Evolutionary conservation across 2,797 vertebrate species (phyloP).

Genomic region (Coregonus suidteri): DNA sequence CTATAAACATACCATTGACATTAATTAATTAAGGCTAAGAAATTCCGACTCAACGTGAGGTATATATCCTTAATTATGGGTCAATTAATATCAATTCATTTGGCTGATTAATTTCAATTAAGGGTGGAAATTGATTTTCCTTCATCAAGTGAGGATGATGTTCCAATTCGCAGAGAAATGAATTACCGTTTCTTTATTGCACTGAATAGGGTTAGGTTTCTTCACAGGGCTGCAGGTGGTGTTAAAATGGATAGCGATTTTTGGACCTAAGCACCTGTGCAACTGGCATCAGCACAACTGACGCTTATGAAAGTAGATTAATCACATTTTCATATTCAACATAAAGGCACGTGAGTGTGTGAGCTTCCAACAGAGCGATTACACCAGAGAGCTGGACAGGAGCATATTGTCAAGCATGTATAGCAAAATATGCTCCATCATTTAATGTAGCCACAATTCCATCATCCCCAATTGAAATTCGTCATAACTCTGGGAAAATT

Average conservation of each 20-base stretch:
- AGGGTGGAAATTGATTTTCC: constrained; percentile 67
- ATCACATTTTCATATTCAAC: neutral
- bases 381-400: neutral
- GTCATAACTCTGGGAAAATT: neutral
- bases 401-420: neutral
- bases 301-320: neutral
- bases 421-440: neutral
- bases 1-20: constrained; percentile 9
- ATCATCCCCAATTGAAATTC: neutral
- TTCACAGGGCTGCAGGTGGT: constrained; percentile 44
- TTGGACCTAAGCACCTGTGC: constrained; percentile 13
- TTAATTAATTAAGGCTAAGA: neutral
- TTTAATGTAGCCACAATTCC: neutral
- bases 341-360: constrained; percentile 9
- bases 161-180: constrained; percentile 39
- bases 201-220: constrained; percentile 34
- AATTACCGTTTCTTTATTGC: constrained; percentile 31
- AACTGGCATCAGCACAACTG: neutral
- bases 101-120: constrained; percentile 75
- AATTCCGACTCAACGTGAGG: neutral
- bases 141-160: constrained; percentile 55
- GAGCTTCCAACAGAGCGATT: neutral
- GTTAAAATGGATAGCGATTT: constrained; percentile 10
- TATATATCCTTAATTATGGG: constrained; percentile 68
- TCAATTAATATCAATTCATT: constrained; percentile 68